Base-by-base conservation (phyloP, 1,140 invertebrate genomes). In the Temnothorax longispinosus region DNA sequence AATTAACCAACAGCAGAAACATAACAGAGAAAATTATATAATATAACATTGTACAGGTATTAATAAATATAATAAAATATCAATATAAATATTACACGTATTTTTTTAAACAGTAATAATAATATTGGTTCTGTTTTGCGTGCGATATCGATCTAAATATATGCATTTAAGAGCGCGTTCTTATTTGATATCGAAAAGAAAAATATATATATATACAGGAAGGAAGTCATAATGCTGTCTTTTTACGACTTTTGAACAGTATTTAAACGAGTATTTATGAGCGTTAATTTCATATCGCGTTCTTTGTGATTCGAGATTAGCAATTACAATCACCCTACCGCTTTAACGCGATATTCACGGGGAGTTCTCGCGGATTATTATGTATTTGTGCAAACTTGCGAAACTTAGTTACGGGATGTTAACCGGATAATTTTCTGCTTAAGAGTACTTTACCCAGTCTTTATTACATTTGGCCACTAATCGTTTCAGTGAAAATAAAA, bases 371-470 rank as follows among this genome's bases (percentile, higher is more conserved):
- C 47, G 54, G 69, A 84, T 84, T 74, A 84, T 84, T 60, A 84
- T 84, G 69, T 84, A 84, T 84, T 84, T 84, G 80, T 84, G 80
- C 80, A 84, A 84, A 84, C 80, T 75, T 75, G 69, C n/a, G 54
- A 47, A 84, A 84, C 56, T 75, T 74, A 75, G 80, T 84, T 84
- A 84, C 80, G 54, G 58, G 80, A 84, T 75, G 69, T 84, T 84
- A 84, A 84, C 65, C 54, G 69, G 80, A 84, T 84, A 84, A 84
- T 84, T 84, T 84, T 84, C 54, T 50, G 54, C 69, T 75, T 62
- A 84, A 84, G 80, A 75, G 54, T 50, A 75, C 54, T 56, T 74
- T 64, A 75, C 72, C 69, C 18, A 56, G 13, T 13, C 32, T 84
- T 64, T 74, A 75, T 82, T 82, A 82, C 27, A 60, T 84, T 21